These are phyloP conservation scores for Euplagia quadripunctaria DNA, from an alignment of 2,888 invertebrate species.

Conservation along the genomic window DNA sequence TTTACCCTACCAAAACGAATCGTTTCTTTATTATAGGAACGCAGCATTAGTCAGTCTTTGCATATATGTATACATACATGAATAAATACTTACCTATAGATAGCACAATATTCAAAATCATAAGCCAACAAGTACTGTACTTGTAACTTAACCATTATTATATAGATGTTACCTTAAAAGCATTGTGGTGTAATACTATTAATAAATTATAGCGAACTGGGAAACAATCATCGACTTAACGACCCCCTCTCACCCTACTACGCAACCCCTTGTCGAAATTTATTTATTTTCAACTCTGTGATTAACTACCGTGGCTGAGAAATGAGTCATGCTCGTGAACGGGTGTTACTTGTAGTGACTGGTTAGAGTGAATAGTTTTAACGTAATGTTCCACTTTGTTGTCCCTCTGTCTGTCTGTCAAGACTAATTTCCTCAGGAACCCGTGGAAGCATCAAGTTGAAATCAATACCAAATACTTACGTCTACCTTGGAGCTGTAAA, in stretches of 20 bases:
- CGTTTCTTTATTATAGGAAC: too few species aligned
- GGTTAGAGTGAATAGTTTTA: too few species aligned
- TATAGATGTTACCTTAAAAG: conserved; percentile 54
- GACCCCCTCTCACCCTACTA: conserved; percentile 16
- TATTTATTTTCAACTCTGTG: conserved; percentile 12
- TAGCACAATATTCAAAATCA: conserved; percentile 1
- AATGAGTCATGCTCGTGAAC: not conserved
- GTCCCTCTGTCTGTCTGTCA: too few species aligned
- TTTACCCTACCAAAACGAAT: too few species aligned
- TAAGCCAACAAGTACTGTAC: conserved; percentile 20
- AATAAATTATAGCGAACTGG: conserved; percentile 51
- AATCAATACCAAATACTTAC: too few species aligned
- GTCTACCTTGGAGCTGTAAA: too few species aligned
- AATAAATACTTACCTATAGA: too few species aligned
- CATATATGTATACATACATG: too few species aligned
- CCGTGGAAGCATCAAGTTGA: too few species aligned
- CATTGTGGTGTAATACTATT: conserved; percentile 58
- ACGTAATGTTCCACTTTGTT: too few species aligned
- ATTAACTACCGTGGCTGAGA: not conserved
- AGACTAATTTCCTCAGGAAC: too few species aligned
- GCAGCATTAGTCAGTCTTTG: too few species aligned
- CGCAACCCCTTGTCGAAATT: conserved; percentile 31
- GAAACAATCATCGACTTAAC: conserved; percentile 39
- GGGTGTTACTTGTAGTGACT: not conserved
- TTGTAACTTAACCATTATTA: conserved; percentile 24